Percentiles rank a stretch among this genome's conserved stretches.
phyloP scores from a whole-genome alignment of 23 tunicate species.

The Phallusia fumigata region DNA sequence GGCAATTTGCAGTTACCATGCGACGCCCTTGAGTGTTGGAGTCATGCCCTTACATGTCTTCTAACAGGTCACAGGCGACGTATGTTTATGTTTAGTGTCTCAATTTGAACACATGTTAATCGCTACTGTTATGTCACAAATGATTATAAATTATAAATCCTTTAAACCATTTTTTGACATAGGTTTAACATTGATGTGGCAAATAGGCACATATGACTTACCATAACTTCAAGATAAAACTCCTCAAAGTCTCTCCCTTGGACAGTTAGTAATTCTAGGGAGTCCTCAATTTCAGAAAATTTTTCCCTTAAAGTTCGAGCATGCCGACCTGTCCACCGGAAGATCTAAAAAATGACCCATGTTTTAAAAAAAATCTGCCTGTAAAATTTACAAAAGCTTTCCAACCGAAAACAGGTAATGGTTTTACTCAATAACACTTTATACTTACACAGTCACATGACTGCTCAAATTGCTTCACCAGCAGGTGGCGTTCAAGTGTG shows the following conservation, averaged over 20 bases:
- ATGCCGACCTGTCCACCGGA: neutral
- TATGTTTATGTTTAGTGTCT: too few species aligned
- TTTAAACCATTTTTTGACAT: too few species aligned
- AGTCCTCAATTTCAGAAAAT: neutral
- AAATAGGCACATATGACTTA: too few species aligned
- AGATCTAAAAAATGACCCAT: neutral
- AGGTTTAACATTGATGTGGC: too few species aligned
- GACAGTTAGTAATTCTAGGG: neutral
- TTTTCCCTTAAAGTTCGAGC: neutral
- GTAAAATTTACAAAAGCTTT: neutral
- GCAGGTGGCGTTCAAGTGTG: slow-evolving; percentile 73
- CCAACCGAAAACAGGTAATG: neutral
- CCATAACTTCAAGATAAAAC: neutral
- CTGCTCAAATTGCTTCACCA: slow-evolving; percentile 86
- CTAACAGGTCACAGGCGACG: too few species aligned
- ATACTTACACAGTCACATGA: slow-evolving; percentile 79
- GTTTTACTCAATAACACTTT: neutral
- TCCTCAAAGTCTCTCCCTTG: neutral
- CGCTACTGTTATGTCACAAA: too few species aligned
- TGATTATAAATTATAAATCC: too few species aligned
- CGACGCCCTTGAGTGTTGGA: too few species aligned
- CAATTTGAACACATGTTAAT: too few species aligned
- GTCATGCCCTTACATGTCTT: too few species aligned
- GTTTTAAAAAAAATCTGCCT: neutral
- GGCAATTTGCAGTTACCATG: too few species aligned